Percentiles rank a stretch among this genome's conserved stretches.
Conservation (phyloP, 2,797 vertebrate genomes). For the Xenentodon cancila region DNA sequence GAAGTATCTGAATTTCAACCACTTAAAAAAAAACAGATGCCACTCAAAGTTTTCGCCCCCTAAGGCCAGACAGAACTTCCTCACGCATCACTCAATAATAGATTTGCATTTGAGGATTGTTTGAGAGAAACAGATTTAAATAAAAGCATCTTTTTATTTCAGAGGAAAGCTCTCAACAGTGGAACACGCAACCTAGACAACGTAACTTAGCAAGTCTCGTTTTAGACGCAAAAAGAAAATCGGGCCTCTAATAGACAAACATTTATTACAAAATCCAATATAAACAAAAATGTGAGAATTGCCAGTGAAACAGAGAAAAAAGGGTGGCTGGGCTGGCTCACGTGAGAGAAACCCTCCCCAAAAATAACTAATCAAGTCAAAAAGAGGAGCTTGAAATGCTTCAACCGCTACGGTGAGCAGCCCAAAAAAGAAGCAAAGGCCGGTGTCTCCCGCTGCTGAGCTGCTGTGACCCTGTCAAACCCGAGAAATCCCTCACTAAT, state of each 20-base stretch:
- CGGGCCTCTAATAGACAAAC: background rate
- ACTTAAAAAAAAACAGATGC: background rate
- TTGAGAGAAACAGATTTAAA: background rate
- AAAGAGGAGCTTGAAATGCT: background rate
- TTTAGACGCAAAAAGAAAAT: no score
- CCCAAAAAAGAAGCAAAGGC: constrained; percentile 28
- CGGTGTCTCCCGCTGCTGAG: constrained; percentile 28
- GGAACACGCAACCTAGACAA: background rate
- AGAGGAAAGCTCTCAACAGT: background rate
- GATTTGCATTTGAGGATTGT: no score
- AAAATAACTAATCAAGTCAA: constrained; percentile 56
- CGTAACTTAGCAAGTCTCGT: background rate
- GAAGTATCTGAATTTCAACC: background rate
- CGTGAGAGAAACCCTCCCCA: constrained; percentile 57
- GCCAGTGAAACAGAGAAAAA: constrained; percentile 17
- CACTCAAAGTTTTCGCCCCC: no score
- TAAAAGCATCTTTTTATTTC: background rate
- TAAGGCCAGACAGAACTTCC: no score
- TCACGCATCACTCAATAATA: no score
- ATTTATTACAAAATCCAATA: accelerated
- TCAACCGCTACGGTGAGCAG: constrained; percentile 1
- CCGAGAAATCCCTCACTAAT: constrained; percentile 80
- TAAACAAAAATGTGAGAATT: background rate
- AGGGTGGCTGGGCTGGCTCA: constrained; percentile 38
- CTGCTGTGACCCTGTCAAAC: constrained; percentile 69